These are phyloP conservation scores for Olivierus martensii DNA, from an alignment of 1,140 invertebrate species.

Conservation along the genomic window DNA sequence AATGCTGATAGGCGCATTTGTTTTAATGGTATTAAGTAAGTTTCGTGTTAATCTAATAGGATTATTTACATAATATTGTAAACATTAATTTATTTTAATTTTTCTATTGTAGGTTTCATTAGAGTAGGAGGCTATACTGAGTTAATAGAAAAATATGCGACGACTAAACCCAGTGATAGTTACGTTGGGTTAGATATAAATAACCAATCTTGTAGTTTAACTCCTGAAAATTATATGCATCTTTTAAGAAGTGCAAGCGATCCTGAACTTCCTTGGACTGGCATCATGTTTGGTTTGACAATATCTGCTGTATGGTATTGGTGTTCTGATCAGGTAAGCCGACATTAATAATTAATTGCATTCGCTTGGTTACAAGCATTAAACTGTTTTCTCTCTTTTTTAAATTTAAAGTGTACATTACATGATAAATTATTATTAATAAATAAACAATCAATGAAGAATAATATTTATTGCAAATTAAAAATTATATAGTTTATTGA, in stretches of 20 bases:
- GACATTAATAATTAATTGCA: too few relatives aligned
- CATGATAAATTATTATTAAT: too few relatives aligned
- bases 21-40: constrained; percentile 11
- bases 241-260: constrained; percentile 29
- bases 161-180: constrained; percentile 14
- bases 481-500: too few relatives aligned
- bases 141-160: constrained; percentile 32
- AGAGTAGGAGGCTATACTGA: constrained; percentile 36
- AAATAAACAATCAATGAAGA: too few relatives aligned
- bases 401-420: too few relatives aligned
- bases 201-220: constrained; percentile 21
- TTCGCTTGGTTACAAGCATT: too few relatives aligned
- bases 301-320: constrained; percentile 40
- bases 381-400: too few relatives aligned
- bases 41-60: background rate
- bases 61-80: background rate
- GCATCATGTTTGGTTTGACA: constrained; percentile 36
- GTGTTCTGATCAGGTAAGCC: constrained; percentile 40
- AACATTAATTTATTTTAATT: background rate
- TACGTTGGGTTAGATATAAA: constrained; percentile 23
- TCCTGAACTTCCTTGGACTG: constrained; percentile 34
- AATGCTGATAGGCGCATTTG: constrained; percentile 35
- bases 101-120: constrained; percentile 11
- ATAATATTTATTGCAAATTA: too few relatives aligned
- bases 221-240: constrained; percentile 21